Base-by-base conservation (phyloP, 2,797 vertebrate species). In the Takifugu rubripes region DNA sequence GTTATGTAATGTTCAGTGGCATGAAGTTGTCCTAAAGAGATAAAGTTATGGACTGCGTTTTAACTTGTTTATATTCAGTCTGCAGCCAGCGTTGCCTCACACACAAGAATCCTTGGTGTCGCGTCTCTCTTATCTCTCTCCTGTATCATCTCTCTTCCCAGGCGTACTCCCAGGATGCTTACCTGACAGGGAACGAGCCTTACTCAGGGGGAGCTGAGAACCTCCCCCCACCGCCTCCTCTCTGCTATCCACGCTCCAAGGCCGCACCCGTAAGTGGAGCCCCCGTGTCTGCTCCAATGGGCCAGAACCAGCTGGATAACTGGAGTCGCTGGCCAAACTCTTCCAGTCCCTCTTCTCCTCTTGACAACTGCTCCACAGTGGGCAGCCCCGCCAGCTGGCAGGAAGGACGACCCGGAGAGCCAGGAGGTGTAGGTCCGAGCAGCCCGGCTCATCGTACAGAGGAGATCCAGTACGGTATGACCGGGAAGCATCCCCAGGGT, bases 151-250 rank as follows among this genome's bases (percentile, higher is more conserved):
- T 25, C 26, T 1, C 56, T 49, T 56, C 26, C 0, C 86, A 97
- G 97, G 96, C 97, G 0, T 98, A 97, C 77, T 98, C 95, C 46
- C 96, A 98, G 81, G 96, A 99, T 72, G 96, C 97, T 84, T 98
- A 98, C 90, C 90, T 98, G 89, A 98, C 90, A 74, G 96, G 96
- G 78, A 98, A 96, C 79, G 90, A 95, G 60, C 94, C 96, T 0
- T 98, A 93, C 66, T 87, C 89, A 0, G 96, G 96, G 46, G 93
- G 92, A 77, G 95, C 95, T 1, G 91, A 93, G 83, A 92, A 94
- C 88, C 95, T 97, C 76, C 96, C 96, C 0, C 92, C 94, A 6
- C 96, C 96, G 0, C 96, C 96, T 25, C 92, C 94, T n/a, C 63
- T 95, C 68, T 96, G 92, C 78, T 98, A 96, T 85, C 91, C 93